Percentiles rank a stretch among this genome's conserved stretches.
These are phyloP conservation scores for Sclerodermus sp. DNA, from an alignment of 2,888 invertebrate species.

Conservation along the genomic window DNA sequence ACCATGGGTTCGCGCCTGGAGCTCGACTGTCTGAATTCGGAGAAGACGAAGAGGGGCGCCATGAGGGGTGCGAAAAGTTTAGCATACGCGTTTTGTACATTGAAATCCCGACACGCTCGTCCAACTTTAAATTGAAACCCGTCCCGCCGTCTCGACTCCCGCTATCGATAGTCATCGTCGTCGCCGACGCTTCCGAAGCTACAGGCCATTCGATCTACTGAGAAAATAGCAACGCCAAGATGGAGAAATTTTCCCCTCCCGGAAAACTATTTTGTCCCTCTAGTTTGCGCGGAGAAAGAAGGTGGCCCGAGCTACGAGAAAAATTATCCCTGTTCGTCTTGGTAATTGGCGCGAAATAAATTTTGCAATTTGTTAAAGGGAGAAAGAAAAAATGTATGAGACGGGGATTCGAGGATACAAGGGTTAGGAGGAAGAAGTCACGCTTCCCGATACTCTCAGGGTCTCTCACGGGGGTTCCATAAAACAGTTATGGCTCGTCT, in stretches of 20 bases:
- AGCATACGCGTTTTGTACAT: conserved; percentile 53
- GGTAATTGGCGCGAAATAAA: too few species aligned
- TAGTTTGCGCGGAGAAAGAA: too few species aligned
- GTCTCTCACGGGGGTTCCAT: conserved; percentile 28
- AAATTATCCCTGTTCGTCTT: too few species aligned
- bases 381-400: conserved; percentile 1
- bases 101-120: conserved; percentile 50
- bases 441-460: conserved; percentile 14
- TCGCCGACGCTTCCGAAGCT: neutral
- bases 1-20: conserved; percentile 4
- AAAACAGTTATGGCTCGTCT: conserved; percentile 52
- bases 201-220: too few species aligned
- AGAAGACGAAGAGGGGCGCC: conserved; percentile 16
- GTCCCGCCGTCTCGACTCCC: conserved; percentile 20
- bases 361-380: too few species aligned
- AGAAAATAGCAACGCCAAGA: too few species aligned
- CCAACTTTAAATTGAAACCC: conserved; percentile 53
- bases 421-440: conserved; percentile 7
- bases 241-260: too few species aligned
- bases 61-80: conserved; percentile 43
- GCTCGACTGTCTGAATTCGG: neutral
- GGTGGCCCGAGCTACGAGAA: too few species aligned
- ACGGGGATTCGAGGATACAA: conserved; percentile 7
- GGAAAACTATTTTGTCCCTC: too few species aligned
- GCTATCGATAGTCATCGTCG: conserved; percentile 18